Conservation (phyloP, 2,888 invertebrate genomes). For the Polia nebulosa region DNA sequence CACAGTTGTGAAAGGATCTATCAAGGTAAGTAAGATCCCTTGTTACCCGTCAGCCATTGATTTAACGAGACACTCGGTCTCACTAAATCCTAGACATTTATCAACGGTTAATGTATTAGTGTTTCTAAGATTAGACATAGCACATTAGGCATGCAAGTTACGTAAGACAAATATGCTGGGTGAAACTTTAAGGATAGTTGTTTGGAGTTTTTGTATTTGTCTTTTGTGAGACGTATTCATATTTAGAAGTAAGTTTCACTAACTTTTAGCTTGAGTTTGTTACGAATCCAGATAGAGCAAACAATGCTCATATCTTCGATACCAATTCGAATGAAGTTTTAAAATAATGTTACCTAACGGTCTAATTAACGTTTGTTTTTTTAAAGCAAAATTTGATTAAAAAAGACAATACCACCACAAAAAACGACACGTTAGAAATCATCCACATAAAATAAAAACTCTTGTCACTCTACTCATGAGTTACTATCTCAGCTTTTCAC, state of each 20-base stretch:
- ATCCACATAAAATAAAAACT: not conserved
- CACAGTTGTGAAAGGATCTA: conserved; percentile 1
- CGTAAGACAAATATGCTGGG: not conserved
- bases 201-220: not conserved
- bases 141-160: not conserved
- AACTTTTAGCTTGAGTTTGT: not conserved
- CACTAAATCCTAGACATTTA: conserved; percentile 10
- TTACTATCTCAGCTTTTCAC: conserved; percentile 36
- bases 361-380: too few species aligned
- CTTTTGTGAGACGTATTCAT: not conserved
- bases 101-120: conserved; percentile 9
- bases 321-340: too few species aligned
- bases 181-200: not conserved
- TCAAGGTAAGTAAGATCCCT: conserved; percentile 27
- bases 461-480: conserved; percentile 45
- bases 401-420: not conserved
- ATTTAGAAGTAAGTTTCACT: not conserved
- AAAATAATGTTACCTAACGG: too few species aligned
- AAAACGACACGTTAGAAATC: not conserved
- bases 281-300: too few species aligned
- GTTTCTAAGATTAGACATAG: not conserved
- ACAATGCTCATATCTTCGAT: too few species aligned
- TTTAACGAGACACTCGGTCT: not conserved
- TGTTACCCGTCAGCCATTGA: conserved; percentile 21
- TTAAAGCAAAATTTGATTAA: not conserved